phyloP scores from a whole-genome alignment of 2,113 vertebrate species.

The Nymphicus hollandicus region DNA sequence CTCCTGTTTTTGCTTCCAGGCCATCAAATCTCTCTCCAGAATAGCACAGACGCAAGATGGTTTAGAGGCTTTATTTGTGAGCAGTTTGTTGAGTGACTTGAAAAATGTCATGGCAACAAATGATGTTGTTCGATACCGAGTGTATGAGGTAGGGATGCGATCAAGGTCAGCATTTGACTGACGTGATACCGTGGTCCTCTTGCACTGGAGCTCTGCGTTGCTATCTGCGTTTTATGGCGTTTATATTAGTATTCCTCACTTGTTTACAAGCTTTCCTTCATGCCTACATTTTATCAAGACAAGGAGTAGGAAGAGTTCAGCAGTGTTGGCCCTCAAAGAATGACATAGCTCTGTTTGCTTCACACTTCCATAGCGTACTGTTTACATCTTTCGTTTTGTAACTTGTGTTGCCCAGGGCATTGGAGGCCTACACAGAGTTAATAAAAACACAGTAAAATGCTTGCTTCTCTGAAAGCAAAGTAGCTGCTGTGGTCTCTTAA shows the following conservation, averaged over 20 bases:
- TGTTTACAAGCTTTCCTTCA: not conserved
- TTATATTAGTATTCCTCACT: not conserved
- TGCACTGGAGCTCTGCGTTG: not conserved
- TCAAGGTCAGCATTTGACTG: not conserved
- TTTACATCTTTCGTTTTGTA: not conserved
- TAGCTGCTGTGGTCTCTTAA: not conserved
- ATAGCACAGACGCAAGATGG: slow-evolving; percentile 82
- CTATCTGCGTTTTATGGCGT: not conserved
- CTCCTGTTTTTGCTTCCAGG: slow-evolving; percentile 68
- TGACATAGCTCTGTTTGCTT: not conserved
- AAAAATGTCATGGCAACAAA: slow-evolving; percentile 86
- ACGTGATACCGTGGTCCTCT: accelerated
- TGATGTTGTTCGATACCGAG: slow-evolving; percentile 88
- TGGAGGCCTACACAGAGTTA: not conserved
- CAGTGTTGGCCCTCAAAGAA: not conserved
- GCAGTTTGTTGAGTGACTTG: slow-evolving; percentile 80
- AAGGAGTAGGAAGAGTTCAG: not conserved
- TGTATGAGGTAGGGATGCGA: slow-evolving; percentile 85
- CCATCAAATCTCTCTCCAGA: slow-evolving; percentile 83
- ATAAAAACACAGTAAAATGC: not conserved
- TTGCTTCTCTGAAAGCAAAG: not conserved
- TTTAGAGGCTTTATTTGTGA: slow-evolving; percentile 85
- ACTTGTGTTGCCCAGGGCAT: not conserved
- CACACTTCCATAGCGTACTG: not conserved
- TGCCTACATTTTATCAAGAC: not conserved